phyloP scores from a whole-genome alignment of 2,888 invertebrate genomes.

The Acrobeloides nanus region DNA sequence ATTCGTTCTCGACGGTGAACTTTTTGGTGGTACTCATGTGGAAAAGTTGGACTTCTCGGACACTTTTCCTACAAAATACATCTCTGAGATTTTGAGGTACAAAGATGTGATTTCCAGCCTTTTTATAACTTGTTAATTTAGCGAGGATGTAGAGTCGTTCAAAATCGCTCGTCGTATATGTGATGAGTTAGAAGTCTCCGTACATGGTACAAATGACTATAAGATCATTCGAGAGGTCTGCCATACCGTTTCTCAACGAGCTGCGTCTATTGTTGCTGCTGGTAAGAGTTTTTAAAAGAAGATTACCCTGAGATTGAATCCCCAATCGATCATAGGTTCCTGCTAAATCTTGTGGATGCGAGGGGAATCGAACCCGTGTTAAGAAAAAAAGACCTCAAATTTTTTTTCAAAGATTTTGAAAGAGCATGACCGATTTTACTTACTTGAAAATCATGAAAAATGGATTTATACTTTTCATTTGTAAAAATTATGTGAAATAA shows the following conservation, averaged over 20 bases:
- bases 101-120: slow-evolving; percentile 8
- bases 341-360: too few relatives aligned
- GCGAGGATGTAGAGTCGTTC: slow-evolving; percentile 48
- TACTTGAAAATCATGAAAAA: too few relatives aligned
- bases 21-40: slow-evolving; percentile 46
- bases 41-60: slow-evolving; percentile 47
- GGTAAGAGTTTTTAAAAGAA: slow-evolving; percentile 34
- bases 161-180: slow-evolving; percentile 49
- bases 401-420: too few relatives aligned
- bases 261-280: slow-evolving; percentile 52
- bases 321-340: too few relatives aligned
- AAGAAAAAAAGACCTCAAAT: too few relatives aligned
- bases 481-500: too few relatives aligned
- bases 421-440: too few relatives aligned
- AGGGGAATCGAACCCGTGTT: too few relatives aligned
- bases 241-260: slow-evolving; percentile 44
- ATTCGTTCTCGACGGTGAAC: slow-evolving; percentile 40
- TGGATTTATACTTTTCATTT: too few relatives aligned
- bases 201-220: slow-evolving; percentile 50
- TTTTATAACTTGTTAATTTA: slow-evolving; percentile 21
- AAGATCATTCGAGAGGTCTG: slow-evolving; percentile 50
- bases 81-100: slow-evolving; percentile 51
- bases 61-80: slow-evolving; percentile 53
- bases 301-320: too few relatives aligned
- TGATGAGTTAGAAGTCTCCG: slow-evolving; percentile 51